Conservation (phyloP, 2,888 invertebrate species). For the Eulithis testata region DNA sequence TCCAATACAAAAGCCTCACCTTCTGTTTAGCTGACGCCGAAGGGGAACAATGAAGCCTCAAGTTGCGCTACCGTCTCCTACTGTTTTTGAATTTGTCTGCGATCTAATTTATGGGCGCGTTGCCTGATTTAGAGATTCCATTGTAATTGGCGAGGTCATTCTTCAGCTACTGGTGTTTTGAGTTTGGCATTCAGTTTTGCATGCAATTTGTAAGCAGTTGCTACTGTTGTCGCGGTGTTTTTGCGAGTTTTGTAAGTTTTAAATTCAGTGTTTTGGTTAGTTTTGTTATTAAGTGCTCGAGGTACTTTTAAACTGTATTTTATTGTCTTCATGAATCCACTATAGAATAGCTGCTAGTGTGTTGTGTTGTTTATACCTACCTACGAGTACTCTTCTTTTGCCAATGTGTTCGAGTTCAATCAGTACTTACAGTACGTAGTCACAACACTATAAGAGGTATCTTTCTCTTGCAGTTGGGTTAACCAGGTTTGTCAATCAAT, state of each 20-base stretch:
- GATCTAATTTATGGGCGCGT: conserved; percentile 75
- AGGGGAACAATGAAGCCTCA: conserved; percentile 76
- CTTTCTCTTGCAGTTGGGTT: neutral
- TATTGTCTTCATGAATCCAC: too few species aligned
- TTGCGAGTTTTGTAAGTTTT: conserved; percentile 22
- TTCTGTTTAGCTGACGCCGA: conserved; percentile 83
- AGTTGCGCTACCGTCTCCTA: conserved; percentile 82
- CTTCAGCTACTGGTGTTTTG: conserved; percentile 57
- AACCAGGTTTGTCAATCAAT: neutral
- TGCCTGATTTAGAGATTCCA: conserved; percentile 76
- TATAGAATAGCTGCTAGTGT: too few species aligned
- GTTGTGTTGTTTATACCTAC: too few species aligned
- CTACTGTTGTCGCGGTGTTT: conserved; percentile 41
- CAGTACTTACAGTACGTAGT: neutral
- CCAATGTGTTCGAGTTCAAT: neutral
- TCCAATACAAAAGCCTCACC: conserved; percentile 78
- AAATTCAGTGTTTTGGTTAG: conserved; percentile 20
- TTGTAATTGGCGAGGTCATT: conserved; percentile 77
- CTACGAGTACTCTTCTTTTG: neutral
- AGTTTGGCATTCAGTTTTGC: conserved; percentile 66
- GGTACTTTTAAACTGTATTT: too few species aligned
- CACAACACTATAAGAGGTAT: neutral
- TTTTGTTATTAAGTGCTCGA: neutral
- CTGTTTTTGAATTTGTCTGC: conserved; percentile 83
- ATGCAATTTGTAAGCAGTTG: conserved; percentile 57